These are phyloP conservation scores for Lycophotia porphyrea DNA, from an alignment of 2,888 invertebrate species.

Conservation along the genomic window DNA sequence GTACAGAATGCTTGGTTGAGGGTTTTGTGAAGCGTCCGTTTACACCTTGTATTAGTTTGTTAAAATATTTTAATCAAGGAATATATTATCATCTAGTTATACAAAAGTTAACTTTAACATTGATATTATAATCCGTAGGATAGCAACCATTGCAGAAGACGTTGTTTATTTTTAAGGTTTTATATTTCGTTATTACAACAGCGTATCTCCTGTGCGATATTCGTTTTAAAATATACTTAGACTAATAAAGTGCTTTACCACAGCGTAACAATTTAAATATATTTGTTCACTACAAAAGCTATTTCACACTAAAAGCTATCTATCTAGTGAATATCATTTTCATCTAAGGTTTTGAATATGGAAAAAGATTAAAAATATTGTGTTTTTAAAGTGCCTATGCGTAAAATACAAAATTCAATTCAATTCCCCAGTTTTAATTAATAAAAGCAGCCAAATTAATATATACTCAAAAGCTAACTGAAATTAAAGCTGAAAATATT, in stretches of 20 bases:
- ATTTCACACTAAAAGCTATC: constrained; percentile 19
- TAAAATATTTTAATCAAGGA: no score
- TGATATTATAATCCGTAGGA: neutral
- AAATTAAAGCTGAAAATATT: constrained; percentile 14
- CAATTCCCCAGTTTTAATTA: constrained; percentile 2
- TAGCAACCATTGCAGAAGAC: neutral
- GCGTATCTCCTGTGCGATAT: no score
- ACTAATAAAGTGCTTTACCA: constrained; percentile 1
- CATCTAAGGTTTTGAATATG: constrained; percentile 3
- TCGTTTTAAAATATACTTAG: no score
- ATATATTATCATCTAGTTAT: neutral
- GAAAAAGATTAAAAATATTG: neutral
- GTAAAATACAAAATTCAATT: constrained; percentile 11
- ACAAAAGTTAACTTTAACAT: neutral
- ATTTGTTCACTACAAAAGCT: constrained; percentile 6
- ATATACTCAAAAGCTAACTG: constrained; percentile 15
- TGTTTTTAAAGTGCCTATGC: constrained; percentile 1
- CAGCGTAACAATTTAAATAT: neutral
- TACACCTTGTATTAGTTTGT: no score
- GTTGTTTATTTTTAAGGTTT: neutral
- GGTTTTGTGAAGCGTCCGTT: no score
- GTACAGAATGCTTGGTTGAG: no score
- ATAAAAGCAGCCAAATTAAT: constrained; percentile 8
- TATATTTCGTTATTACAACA: no score
- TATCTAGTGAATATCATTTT: neutral